phyloP scores from a whole-genome alignment of 2,888 invertebrate species.

The Carpatolechia fugitivella region DNA sequence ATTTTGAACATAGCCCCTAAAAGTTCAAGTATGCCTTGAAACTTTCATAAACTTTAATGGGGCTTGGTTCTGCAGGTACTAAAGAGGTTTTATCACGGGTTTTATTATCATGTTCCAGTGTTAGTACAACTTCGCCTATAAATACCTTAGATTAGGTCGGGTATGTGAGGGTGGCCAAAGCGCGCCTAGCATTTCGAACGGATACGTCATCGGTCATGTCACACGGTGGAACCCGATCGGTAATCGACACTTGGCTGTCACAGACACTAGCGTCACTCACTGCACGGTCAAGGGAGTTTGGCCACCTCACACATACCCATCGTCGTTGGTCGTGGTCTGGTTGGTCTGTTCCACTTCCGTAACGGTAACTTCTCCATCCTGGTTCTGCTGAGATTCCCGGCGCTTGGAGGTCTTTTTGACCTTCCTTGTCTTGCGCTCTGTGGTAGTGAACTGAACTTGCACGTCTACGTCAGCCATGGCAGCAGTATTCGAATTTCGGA shows the following conservation, averaged over 20 bases:
- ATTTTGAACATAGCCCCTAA: not conserved
- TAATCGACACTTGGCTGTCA: slow-evolving; percentile 58
- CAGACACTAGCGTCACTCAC: slow-evolving; percentile 54
- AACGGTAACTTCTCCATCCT: slow-evolving; percentile 89
- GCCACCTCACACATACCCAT: slow-evolving; percentile 91
- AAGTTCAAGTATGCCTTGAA: slow-evolving; percentile 3
- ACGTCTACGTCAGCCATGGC: slow-evolving; percentile 95
- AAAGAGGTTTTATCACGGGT: not conserved
- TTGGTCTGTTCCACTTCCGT: slow-evolving; percentile 87
- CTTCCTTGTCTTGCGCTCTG: slow-evolving; percentile 94
- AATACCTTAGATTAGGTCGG: slow-evolving; percentile 75
- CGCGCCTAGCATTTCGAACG: slow-evolving; percentile 35
- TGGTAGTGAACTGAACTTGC: slow-evolving; percentile 90
- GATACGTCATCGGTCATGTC: slow-evolving; percentile 35
- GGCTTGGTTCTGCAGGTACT: not conserved
- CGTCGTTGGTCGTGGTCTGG: slow-evolving; percentile 82
- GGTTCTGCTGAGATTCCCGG: slow-evolving; percentile 78
- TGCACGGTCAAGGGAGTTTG: slow-evolving; percentile 51
- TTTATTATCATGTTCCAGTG: not conserved
- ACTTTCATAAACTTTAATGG: slow-evolving; percentile 5
- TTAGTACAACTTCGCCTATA: slow-evolving; percentile 27
- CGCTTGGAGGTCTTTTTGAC: slow-evolving; percentile 90
- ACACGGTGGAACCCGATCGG: slow-evolving; percentile 49
- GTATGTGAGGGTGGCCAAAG: slow-evolving; percentile 77
- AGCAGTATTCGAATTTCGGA: slow-evolving; percentile 25